These are phyloP conservation scores for Poeciliopsis retropinna DNA, from an alignment of 2,113 vertebrate species.

Conservation along the genomic window DNA sequence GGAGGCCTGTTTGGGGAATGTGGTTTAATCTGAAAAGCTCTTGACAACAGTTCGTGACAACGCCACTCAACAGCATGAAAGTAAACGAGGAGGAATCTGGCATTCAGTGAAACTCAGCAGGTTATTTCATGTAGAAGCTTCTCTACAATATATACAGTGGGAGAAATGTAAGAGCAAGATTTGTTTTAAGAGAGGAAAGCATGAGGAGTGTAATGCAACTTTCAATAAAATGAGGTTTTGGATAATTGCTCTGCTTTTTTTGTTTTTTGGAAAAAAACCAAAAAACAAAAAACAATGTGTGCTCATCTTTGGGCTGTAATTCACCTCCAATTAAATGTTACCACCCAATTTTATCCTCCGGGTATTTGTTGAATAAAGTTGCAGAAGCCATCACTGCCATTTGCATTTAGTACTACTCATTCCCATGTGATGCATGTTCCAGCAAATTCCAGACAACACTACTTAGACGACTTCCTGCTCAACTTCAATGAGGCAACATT, in stretches of 20 bases:
- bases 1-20: slow-evolving; percentile 1
- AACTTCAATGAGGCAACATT: slow-evolving; percentile 30
- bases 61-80: neutral
- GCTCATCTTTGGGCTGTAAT: neutral
- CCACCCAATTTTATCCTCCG: slow-evolving; percentile 4
- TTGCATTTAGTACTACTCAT: slow-evolving; percentile 11
- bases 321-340: slow-evolving; percentile 19
- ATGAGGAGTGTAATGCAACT: slow-evolving; percentile 7
- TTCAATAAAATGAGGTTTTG: slow-evolving; percentile 2
- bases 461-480: slow-evolving; percentile 51
- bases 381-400: slow-evolving; percentile 20
- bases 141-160: neutral
- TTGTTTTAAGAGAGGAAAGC: slow-evolving; percentile 13
- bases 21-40: slow-evolving; percentile 27
- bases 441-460: slow-evolving; percentile 25
- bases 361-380: slow-evolving; percentile 3
- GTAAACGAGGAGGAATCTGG: slow-evolving; percentile 9
- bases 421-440: slow-evolving; percentile 23
- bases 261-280: slow-evolving; percentile 8
- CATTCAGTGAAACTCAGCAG: slow-evolving; percentile 4
- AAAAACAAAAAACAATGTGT: neutral
- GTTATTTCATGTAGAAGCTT: slow-evolving; percentile 18
- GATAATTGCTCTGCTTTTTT: slow-evolving; percentile 4
- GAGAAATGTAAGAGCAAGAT: slow-evolving; percentile 38
- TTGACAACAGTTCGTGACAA: slow-evolving; percentile 9